phyloP scores from a whole-genome alignment of 2,888 invertebrate genomes.

The Schrankia costaestrigalis region DNA sequence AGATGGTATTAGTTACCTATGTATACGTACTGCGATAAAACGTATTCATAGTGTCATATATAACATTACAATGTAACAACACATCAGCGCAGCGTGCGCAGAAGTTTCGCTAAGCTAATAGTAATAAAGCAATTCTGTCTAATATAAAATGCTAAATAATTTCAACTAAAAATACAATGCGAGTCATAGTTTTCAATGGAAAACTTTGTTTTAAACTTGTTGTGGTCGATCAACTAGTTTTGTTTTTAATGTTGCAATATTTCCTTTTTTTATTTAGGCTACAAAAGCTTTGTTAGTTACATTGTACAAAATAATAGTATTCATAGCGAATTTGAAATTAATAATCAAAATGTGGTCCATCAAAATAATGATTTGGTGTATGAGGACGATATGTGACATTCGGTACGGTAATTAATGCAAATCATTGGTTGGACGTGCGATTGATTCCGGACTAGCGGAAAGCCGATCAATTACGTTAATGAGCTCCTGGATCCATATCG shows the following conservation, averaged over 20 bases:
- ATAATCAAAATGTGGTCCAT: slow-evolving; percentile 49
- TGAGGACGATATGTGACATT: slow-evolving; percentile 67
- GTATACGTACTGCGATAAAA: slow-evolving; percentile 21
- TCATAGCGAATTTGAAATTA: too few relatives aligned
- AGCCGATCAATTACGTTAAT: slow-evolving; percentile 79
- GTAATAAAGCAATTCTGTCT: slow-evolving; percentile 24
- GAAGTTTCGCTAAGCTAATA: slow-evolving; percentile 20
- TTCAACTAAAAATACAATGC: slow-evolving; percentile 1
- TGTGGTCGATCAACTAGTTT: too few relatives aligned
- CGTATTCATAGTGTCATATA: slow-evolving; percentile 8
- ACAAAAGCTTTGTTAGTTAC: neutral
- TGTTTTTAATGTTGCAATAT: too few relatives aligned
- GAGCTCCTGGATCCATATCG: slow-evolving; percentile 71
- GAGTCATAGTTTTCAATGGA: too few relatives aligned
- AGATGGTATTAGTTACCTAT: slow-evolving; percentile 58
- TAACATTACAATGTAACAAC: slow-evolving; percentile 1
- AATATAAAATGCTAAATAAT: slow-evolving; percentile 12
- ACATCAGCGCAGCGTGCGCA: slow-evolving; percentile 15
- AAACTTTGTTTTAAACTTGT: too few relatives aligned
- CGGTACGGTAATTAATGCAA: slow-evolving; percentile 75
- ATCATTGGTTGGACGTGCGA: slow-evolving; percentile 73
- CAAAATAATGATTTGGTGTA: slow-evolving; percentile 67
- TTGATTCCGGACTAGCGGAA: slow-evolving; percentile 69
- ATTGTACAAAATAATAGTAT: neutral
- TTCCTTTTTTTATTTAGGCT: too few relatives aligned